These are phyloP conservation scores for Icerya purchasi DNA, from an alignment of 2,888 invertebrate genomes.

Conservation along the genomic window DNA sequence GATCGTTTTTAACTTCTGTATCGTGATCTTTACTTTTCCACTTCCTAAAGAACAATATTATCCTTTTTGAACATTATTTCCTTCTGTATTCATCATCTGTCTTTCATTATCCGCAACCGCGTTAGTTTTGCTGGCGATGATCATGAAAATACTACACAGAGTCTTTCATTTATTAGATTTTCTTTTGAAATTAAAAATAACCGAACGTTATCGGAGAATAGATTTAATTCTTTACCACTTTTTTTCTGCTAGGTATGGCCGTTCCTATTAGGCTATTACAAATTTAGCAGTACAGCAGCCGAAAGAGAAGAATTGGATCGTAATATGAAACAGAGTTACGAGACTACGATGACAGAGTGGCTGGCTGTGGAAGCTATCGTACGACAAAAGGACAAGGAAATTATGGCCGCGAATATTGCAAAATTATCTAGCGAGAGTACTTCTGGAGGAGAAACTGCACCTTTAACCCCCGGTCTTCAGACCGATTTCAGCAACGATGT, in stretches of 20 bases:
- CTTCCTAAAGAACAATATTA: too few species aligned
- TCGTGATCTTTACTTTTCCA: too few species aligned
- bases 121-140: too few species aligned
- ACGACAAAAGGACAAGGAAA: slow-evolving; percentile 55
- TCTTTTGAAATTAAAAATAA: too few species aligned
- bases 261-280: slow-evolving; percentile 64
- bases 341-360: slow-evolving; percentile 88
- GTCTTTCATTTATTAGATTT: too few species aligned
- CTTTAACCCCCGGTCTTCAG: slow-evolving; percentile 23
- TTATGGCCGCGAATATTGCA: slow-evolving; percentile 63
- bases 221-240: too few species aligned
- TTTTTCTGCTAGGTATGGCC: slow-evolving; percentile 80
- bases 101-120: too few species aligned
- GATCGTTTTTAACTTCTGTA: too few species aligned
- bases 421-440: slow-evolving; percentile 57
- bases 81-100: too few species aligned
- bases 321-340: slow-evolving; percentile 51
- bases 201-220: too few species aligned
- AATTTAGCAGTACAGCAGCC: slow-evolving; percentile 46
- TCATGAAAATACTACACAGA: too few species aligned
- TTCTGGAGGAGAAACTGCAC: slow-evolving; percentile 27
- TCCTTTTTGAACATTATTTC: too few species aligned
- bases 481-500: slow-evolving; percentile 33
- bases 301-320: slow-evolving; percentile 43
- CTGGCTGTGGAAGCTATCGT: slow-evolving; percentile 84